phyloP scores from a whole-genome alignment of 2,797 vertebrate species.

The Smutsia gigantea region DNA sequence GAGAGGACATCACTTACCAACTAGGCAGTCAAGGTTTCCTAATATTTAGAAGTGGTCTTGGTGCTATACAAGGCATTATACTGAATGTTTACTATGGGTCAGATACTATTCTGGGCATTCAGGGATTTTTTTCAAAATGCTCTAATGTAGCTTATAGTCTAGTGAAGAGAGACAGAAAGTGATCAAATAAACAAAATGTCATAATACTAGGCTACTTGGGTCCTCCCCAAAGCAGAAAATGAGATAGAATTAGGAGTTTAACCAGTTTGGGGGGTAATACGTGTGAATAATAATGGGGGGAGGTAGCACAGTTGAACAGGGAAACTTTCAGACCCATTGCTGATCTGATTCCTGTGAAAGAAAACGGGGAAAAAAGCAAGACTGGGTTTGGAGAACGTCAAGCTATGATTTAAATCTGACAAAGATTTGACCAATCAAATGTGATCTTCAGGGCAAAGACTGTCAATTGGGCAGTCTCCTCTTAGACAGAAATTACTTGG shows the following conservation, averaged over 20 bases:
- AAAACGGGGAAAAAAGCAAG: background rate
- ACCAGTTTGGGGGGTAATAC: background rate
- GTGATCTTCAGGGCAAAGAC: background rate
- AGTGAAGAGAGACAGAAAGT: background rate
- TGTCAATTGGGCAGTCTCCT: background rate
- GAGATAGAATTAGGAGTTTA: background rate
- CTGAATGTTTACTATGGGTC: background rate
- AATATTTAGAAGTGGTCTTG: background rate
- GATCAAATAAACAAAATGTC: background rate
- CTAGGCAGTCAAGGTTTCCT: background rate
- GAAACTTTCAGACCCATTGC: background rate
- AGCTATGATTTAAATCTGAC: background rate
- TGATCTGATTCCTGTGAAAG: background rate
- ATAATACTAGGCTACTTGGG: background rate
- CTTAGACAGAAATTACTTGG: background rate
- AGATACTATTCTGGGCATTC: background rate
- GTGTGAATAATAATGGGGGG: background rate
- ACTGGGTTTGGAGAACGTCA: background rate
- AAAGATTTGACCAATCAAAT: background rate
- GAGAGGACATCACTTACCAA: background rate
- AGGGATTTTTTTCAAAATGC: background rate
- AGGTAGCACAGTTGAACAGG: background rate
- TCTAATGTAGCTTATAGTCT: background rate
- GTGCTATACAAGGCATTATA: background rate
- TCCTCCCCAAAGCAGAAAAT: background rate